These are phyloP conservation scores for Plagiodera versicolora DNA, from an alignment of 2,888 invertebrate species.

Conservation along the genomic window DNA sequence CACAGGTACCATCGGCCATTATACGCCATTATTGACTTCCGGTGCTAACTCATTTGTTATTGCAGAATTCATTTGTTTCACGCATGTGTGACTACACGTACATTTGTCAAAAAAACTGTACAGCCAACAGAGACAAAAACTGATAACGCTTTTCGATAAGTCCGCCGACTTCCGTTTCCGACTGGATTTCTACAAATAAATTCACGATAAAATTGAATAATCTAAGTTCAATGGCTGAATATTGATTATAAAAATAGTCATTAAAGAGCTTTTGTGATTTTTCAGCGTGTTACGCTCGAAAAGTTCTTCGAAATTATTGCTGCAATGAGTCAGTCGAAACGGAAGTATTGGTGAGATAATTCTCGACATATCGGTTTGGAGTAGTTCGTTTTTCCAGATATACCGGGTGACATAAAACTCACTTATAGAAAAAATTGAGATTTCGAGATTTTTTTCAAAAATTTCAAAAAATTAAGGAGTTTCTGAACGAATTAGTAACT, in stretches of 20 bases:
- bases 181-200: conserved; percentile 38
- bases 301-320: not conserved
- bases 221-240: conserved; percentile 44
- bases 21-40: conserved; percentile 50
- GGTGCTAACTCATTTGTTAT: conserved; percentile 51
- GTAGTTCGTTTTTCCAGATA: not conserved
- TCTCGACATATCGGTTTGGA: conserved; percentile 8
- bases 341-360: conserved; percentile 8
- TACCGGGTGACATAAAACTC: too few species aligned
- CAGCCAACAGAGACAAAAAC: conserved; percentile 46
- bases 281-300: conserved; percentile 17
- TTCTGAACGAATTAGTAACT: too few species aligned
- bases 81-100: conserved; percentile 51
- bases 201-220: conserved; percentile 40
- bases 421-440: too few species aligned
- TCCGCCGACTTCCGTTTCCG: conserved; percentile 48
- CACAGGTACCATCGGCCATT: conserved; percentile 23
- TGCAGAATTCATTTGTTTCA: conserved; percentile 52
- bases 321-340: conserved; percentile 7
- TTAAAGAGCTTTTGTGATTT: conserved; percentile 22
- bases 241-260: conserved; percentile 35
- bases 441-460: too few species aligned
- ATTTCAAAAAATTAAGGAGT: too few species aligned
- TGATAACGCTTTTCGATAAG: conserved; percentile 49
- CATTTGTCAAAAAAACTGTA: conserved; percentile 45